Evolutionary conservation across 1,140 invertebrate species (phyloP).

Genomic region (Antheraea mylitta): DNA sequence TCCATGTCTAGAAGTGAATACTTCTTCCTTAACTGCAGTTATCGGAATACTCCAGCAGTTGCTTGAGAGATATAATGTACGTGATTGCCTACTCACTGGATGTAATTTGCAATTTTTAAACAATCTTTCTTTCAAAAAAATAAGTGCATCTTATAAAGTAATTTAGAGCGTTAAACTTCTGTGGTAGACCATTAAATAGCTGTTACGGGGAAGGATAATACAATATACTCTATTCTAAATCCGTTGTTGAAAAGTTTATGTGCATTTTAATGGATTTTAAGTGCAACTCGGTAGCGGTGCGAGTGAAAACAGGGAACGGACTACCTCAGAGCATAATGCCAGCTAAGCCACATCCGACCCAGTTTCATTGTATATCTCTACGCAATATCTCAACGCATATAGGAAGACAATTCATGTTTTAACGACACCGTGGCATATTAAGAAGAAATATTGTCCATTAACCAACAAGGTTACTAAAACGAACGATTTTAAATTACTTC

Average conservation of each 20-base stretch:
- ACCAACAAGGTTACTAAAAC: too few species aligned
- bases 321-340: background rate
- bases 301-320: background rate
- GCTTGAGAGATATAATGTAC: too few species aligned
- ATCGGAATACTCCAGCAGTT: too few species aligned
- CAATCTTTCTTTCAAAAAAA: too few species aligned
- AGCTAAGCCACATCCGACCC: slow-evolving; percentile 1
- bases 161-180: background rate
- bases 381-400: background rate
- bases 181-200: background rate
- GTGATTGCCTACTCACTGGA: too few species aligned
- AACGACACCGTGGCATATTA: too few species aligned
- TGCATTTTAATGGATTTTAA: slow-evolving; percentile 1
- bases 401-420: background rate
- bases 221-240: slow-evolving; percentile 1
- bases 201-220: background rate
- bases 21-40: too few species aligned
- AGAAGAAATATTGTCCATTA: too few species aligned
- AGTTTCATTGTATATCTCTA: slow-evolving; percentile 3
- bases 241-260: slow-evolving; percentile 1
- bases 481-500: too few species aligned
- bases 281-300: background rate
- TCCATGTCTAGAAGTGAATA: too few species aligned
- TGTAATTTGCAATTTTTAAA: too few species aligned
- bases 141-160: too few species aligned